Conservation (phyloP, 2,113 vertebrate species). For the Sinocyclocheilus grahami region DNA sequence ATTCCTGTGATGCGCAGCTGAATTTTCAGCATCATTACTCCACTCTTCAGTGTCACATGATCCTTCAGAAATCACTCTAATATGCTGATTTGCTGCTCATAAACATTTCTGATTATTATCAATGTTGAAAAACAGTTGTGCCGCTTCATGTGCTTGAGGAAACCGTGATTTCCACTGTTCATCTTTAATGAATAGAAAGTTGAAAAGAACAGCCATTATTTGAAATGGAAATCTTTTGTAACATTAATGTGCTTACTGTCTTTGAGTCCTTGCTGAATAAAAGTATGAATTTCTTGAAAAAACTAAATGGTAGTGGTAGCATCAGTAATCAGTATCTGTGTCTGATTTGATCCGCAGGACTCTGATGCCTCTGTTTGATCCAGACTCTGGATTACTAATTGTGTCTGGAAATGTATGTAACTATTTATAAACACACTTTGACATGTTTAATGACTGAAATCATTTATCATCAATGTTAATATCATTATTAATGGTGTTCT, state of each 20-base stretch:
- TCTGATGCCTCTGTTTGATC: slow-evolving; percentile 85
- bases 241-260: no score
- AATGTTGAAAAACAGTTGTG: background rate
- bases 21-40: no score
- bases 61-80: background rate
- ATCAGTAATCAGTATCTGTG: background rate
- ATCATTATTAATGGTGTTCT: background rate
- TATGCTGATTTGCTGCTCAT: no score
- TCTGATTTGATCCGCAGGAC: slow-evolving; percentile 68
- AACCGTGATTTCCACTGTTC: no score
- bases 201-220: background rate
- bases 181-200: background rate
- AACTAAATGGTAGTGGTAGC: no score
- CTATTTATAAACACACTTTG: background rate
- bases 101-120: no score
- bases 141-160: background rate
- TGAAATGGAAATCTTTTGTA: no score
- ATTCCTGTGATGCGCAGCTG: no score
- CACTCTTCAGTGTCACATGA: background rate
- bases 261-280: background rate
- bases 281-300: background rate
- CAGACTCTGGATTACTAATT: slow-evolving; percentile 85
- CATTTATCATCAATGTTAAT: background rate
- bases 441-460: background rate
- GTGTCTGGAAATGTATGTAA: slow-evolving; percentile 85